A percentile compares a stretch with the other conserved stretches of the same genome.
Evolutionary conservation across 2,113 vertebrate genomes (phyloP).

Genomic region (Pluvianellus socialis): DNA sequence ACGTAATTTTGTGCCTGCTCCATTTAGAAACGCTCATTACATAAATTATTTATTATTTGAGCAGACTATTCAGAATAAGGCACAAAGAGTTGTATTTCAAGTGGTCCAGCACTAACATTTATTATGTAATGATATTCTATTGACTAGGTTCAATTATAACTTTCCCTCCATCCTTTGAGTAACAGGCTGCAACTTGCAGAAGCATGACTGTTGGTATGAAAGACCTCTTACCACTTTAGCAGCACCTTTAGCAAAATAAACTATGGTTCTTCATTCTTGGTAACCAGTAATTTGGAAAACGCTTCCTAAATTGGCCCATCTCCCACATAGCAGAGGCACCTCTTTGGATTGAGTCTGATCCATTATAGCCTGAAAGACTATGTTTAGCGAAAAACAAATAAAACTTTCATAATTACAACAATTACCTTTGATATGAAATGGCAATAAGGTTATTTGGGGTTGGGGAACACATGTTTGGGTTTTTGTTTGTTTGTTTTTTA

Average conservation of each 20-base stretch:
- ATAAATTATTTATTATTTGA: background rate
- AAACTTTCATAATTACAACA: background rate
- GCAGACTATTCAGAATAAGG: background rate
- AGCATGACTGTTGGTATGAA: background rate
- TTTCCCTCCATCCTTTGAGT: background rate
- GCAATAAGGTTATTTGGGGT: background rate
- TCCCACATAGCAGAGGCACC: background rate
- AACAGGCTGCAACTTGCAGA: background rate
- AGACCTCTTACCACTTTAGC: background rate
- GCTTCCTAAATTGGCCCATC: background rate
- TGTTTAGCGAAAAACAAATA: background rate
- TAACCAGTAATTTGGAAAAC: background rate
- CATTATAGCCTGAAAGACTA: background rate
- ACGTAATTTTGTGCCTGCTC: background rate
- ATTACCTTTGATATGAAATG: background rate
- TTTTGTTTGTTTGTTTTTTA: background rate
- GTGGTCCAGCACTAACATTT: background rate
- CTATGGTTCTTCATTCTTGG: background rate
- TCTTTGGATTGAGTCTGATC: background rate
- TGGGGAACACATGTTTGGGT: rapidly evolving
- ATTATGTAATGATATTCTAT: background rate
- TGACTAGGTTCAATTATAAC: background rate
- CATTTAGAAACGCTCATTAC: background rate
- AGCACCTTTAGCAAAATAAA: background rate
- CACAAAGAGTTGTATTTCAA: background rate